Percentiles rank a stretch among this genome's conserved stretches.
These are phyloP conservation scores for Tamias sibiricus DNA, from an alignment of 2,113 vertebrate genomes.

Conservation along the genomic window DNA sequence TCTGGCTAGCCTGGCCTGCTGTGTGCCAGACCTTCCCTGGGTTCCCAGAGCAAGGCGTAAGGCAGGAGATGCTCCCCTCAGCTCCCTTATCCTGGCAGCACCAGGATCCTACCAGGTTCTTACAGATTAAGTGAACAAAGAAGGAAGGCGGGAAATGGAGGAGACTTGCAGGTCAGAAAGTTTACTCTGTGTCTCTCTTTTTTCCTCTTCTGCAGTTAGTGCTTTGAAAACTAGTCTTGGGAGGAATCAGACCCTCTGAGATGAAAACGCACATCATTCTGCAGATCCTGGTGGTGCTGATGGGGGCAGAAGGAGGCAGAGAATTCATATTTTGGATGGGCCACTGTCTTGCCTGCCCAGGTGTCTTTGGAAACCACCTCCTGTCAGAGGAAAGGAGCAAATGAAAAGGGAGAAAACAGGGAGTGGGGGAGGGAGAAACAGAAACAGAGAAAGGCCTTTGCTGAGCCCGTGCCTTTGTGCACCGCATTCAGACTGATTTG, in stretches of 20 bases:
- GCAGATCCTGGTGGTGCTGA: not conserved
- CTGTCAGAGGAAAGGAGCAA: slow-evolving; percentile 88
- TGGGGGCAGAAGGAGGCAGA: not conserved
- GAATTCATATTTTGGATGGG: slow-evolving; percentile 72
- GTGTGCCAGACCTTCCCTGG: not conserved
- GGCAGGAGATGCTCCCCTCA: not conserved
- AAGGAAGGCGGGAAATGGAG: not conserved
- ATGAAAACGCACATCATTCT: slow-evolving; percentile 14
- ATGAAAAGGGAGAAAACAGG: slow-evolving; percentile 83
- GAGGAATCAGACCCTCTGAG: not conserved
- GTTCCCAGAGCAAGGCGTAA: not conserved
- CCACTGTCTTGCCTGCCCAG: slow-evolving; percentile 82
- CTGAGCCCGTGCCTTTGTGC: slow-evolving; percentile 95
- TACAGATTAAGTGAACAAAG: not conserved
- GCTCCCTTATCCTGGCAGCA: not conserved
- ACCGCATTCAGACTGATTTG: slow-evolving; percentile 98
- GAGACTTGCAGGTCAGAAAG: not conserved
- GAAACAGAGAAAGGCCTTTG: slow-evolving; percentile 89
- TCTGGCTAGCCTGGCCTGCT: not conserved
- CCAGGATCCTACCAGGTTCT: not conserved
- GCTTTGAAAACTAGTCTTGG: slow-evolving; percentile 47
- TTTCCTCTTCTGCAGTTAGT: not conserved
- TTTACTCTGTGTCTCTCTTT: not conserved
- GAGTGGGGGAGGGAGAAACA: slow-evolving; percentile 78
- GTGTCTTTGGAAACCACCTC: slow-evolving; percentile 87